A percentile compares a stretch with the other conserved stretches of the same genome.
These are phyloP conservation scores for Macroglossus sobrinus DNA, from an alignment of 2,113 vertebrate genomes.

Conservation along the genomic window DNA sequence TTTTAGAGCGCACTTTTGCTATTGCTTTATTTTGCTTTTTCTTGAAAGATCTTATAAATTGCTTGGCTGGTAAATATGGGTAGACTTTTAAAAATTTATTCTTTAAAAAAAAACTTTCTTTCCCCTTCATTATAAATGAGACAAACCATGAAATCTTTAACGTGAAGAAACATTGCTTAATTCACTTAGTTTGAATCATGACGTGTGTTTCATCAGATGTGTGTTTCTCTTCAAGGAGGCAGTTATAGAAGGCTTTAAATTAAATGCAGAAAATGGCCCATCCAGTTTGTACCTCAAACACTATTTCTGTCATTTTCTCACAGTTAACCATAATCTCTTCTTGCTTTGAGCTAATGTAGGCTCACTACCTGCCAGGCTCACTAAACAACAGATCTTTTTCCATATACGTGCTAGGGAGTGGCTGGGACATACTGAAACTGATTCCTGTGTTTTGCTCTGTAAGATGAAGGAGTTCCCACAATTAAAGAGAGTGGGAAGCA, in stretches of 20 bases:
- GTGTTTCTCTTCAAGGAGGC: not conserved
- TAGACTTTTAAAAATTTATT: not conserved
- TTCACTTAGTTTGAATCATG: not conserved
- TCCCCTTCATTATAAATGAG: not conserved
- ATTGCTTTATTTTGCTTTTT: conserved; percentile 12
- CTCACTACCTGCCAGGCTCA: not conserved
- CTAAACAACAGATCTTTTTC: not conserved
- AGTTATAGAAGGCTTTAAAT: not conserved
- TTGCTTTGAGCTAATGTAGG: not conserved
- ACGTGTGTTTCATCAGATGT: not conserved
- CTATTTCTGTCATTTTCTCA: not conserved
- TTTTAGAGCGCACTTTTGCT: not conserved
- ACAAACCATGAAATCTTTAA: not conserved
- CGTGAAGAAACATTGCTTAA: not conserved
- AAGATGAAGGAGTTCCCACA: not conserved
- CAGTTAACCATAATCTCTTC: not conserved
- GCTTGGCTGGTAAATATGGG: not conserved
- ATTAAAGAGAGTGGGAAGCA: not conserved
- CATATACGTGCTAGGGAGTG: not conserved
- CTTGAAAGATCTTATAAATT: not conserved
- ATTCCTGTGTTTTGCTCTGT: not conserved
- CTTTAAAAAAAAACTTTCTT: not conserved
- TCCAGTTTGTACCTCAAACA: not conserved
- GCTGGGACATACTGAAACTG: not conserved
- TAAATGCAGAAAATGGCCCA: not conserved